These are phyloP conservation scores for Triops longicaudatus DNA, from an alignment of 1,140 invertebrate genomes.

Conservation along the genomic window DNA sequence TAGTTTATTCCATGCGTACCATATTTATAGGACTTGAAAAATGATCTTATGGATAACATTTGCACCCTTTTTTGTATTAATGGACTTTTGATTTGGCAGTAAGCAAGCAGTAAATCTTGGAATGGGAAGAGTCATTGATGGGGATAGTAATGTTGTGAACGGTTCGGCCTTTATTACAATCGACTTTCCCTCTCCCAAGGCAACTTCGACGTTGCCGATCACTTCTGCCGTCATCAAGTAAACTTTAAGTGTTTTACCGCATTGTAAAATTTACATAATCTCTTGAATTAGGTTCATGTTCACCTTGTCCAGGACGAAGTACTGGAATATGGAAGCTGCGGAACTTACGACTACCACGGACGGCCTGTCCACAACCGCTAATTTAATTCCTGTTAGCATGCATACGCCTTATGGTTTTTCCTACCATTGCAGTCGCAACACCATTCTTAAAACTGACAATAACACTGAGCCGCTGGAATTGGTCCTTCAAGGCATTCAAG, in stretches of 20 bases:
- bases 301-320: not conserved
- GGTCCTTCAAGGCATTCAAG: slow-evolving; percentile 9
- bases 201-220: not conserved
- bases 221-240: not conserved
- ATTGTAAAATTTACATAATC: not conserved
- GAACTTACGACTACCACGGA: slow-evolving; percentile 28
- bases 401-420: slow-evolving; percentile 44
- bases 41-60: not conserved
- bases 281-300: slow-evolving; percentile 1
- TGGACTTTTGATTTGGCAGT: not conserved
- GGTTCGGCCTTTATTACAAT: not conserved
- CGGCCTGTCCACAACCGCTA: slow-evolving; percentile 18
- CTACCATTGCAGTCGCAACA: slow-evolving; percentile 43
- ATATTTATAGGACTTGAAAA: not conserved
- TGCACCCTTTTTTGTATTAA: not conserved
- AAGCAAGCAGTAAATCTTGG: slow-evolving; percentile 13
- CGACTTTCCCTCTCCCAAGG: not conserved
- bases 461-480: slow-evolving; percentile 43
- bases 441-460: slow-evolving; percentile 35
- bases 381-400: slow-evolving; percentile 33
- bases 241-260: not conserved
- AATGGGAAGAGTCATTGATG: not conserved
- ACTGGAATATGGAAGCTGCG: slow-evolving; percentile 25
- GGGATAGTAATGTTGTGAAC: not conserved
- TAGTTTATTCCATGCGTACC: not conserved